Evolutionary conservation across 2,113 vertebrate species (phyloP).

Genomic region (Myodes glareolus): DNA sequence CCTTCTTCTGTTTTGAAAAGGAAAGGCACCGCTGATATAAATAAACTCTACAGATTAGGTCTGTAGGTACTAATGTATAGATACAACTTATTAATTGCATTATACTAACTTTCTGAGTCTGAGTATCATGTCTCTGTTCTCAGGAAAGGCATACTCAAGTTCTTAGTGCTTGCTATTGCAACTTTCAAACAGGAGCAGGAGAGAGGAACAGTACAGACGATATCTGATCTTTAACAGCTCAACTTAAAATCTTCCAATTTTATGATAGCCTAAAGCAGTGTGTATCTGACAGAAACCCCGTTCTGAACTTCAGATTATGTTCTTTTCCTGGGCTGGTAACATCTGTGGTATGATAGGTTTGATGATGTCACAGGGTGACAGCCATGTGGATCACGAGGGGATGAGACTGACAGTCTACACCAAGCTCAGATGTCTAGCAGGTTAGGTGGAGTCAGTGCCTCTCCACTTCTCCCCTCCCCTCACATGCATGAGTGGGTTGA

Average conservation of each 20-base stretch:
- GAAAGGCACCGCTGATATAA: background rate
- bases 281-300: background rate
- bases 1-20: background rate
- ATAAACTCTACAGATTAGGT: background rate
- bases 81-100: background rate
- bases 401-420: background rate
- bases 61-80: background rate
- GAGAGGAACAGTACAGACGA: background rate
- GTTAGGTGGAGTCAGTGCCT: background rate
- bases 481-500: background rate
- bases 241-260: background rate
- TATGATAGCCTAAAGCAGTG: background rate
- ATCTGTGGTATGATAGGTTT: background rate
- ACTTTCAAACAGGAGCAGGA: slow-evolving; percentile 9
- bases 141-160: background rate
- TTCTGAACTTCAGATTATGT: background rate
- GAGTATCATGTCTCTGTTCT: background rate
- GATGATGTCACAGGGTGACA: background rate
- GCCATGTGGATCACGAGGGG: background rate
- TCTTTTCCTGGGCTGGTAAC: background rate
- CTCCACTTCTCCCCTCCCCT: too few species aligned
- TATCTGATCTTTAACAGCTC: too few species aligned
- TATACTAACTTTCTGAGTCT: background rate
- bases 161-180: background rate
- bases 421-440: background rate